A percentile compares a stretch with the other conserved stretches of the same genome.
Evolutionary conservation across 2,888 invertebrate species (phyloP).

Genomic region (Ophioninae sp.): DNA sequence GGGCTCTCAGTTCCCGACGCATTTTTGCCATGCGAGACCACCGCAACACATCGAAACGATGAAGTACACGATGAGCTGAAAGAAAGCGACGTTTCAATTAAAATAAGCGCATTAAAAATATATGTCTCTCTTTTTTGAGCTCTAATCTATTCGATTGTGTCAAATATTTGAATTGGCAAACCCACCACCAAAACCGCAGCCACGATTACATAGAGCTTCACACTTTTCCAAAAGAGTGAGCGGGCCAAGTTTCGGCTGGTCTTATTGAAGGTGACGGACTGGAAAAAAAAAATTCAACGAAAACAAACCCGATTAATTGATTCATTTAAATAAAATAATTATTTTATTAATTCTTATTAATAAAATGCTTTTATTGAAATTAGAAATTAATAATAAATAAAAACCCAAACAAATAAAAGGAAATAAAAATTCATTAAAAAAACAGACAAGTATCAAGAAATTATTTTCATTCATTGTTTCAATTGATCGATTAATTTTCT

Average conservation of each 20-base stretch:
- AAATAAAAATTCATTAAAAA: too few species aligned
- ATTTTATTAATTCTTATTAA: too few species aligned
- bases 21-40: slow-evolving; percentile 89
- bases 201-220: slow-evolving; percentile 92
- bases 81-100: slow-evolving; percentile 22
- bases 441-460: too few species aligned
- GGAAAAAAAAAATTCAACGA: slow-evolving; percentile 79
- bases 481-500: too few species aligned
- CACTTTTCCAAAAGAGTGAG: slow-evolving; percentile 96
- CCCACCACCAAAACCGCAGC: slow-evolving; percentile 85
- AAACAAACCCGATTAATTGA: neutral
- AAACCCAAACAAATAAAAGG: too few species aligned
- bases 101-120: too few species aligned
- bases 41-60: slow-evolving; percentile 94
- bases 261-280: slow-evolving; percentile 94
- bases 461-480: too few species aligned
- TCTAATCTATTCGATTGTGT: neutral
- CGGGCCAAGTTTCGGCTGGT: slow-evolving; percentile 93
- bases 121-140: too few species aligned
- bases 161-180: slow-evolving; percentile 62
- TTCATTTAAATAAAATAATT: too few species aligned
- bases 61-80: slow-evolving; percentile 88
- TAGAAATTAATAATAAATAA: too few species aligned
- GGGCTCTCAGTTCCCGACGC: slow-evolving; percentile 81
- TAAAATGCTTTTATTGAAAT: too few species aligned